Evolutionary conservation across 2,113 vertebrate genomes (phyloP).

Genomic region (Saguinus imperator): DNA sequence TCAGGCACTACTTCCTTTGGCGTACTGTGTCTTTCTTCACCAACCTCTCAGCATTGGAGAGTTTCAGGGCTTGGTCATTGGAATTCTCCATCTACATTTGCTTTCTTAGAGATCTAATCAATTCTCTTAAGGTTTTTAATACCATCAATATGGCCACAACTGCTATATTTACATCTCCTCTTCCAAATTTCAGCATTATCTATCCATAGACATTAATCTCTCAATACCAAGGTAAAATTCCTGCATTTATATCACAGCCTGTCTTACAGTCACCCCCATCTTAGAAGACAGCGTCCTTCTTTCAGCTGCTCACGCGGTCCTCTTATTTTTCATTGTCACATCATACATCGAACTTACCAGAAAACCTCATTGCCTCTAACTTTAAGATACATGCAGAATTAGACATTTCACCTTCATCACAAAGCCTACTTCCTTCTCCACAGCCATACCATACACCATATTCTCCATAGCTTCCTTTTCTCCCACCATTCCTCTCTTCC

Average conservation of each 20-base stretch:
- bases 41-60: fast-evolving
- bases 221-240: neutral
- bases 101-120: neutral
- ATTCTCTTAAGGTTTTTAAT: neutral
- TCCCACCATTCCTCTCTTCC: neutral
- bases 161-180: neutral
- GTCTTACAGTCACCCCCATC: neutral
- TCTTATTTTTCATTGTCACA: neutral
- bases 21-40: neutral
- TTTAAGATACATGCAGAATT: neutral
- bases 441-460: neutral
- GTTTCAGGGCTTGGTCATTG: neutral
- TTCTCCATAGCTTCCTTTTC: neutral
- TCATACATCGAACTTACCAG: neutral
- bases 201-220: neutral
- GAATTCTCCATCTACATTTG: neutral
- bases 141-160: neutral
- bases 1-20: neutral
- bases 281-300: neutral
- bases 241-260: neutral
- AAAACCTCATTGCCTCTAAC: neutral
- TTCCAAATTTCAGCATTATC: neutral
- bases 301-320: neutral
- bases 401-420: fast-evolving
- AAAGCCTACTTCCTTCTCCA: neutral